Evolutionary conservation across 2,113 vertebrate species (phyloP).

Genomic region (Thalassoma bifasciatum): DNA sequence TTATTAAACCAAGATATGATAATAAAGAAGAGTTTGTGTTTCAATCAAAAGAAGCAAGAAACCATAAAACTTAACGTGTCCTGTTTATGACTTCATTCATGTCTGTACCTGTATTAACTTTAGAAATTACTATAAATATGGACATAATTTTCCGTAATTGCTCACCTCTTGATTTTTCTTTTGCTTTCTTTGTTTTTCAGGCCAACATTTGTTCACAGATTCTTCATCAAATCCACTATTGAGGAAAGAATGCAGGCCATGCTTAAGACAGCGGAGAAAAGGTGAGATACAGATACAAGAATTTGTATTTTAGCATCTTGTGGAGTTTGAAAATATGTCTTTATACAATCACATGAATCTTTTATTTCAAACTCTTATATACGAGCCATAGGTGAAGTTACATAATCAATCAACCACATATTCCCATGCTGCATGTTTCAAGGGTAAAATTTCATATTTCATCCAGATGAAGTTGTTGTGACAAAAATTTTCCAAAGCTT

Average conservation of each 20-base stretch:
- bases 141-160: no score
- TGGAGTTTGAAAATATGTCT: no score
- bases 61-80: no score
- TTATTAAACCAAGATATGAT: neutral
- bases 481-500: no score
- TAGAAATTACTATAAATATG: neutral
- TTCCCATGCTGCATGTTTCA: no score
- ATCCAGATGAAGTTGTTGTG: no score
- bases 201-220: slow-evolving; percentile 96
- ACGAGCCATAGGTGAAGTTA: no score
- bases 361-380: no score
- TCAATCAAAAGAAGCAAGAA: no score
- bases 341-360: no score
- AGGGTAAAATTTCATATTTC: no score
- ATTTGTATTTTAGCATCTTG: neutral
- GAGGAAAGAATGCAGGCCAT: slow-evolving; percentile 98
- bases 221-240: slow-evolving; percentile 98
- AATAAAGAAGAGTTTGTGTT: neutral
- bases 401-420: no score
- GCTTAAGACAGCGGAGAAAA: slow-evolving; percentile 95
- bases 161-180: neutral
- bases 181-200: slow-evolving; percentile 78
- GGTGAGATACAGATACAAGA: slow-evolving; percentile 72
- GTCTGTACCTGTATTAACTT: neutral
- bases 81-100: neutral